Evolutionary conservation across 2,888 invertebrate species (phyloP).

Genomic region (Drosophila kokeensis): DNA sequence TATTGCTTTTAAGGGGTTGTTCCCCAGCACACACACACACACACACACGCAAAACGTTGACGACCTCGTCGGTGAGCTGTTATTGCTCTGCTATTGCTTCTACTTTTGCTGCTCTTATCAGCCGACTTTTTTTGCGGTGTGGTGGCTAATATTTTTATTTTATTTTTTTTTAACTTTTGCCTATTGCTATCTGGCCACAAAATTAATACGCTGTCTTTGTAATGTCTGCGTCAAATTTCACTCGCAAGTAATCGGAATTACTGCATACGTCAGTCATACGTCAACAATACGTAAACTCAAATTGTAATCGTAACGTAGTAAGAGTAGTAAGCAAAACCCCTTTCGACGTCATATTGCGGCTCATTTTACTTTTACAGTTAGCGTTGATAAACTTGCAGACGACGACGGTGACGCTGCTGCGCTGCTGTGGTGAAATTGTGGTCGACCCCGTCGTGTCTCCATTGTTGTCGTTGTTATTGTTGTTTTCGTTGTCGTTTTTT

Average conservation of each 20-base stretch:
- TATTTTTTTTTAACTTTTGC: conserved; percentile 48
- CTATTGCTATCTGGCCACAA: conserved; percentile 64
- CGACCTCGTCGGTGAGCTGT: conserved; percentile 39
- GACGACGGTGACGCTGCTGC: conserved; percentile 2
- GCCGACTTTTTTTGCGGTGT: conserved; percentile 47
- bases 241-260: conserved; percentile 9
- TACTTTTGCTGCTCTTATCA: conserved; percentile 57
- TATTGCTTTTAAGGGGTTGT: conserved; percentile 40
- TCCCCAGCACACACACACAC: conserved; percentile 1
- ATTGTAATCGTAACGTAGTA: conserved; percentile 32
- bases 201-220: conserved; percentile 39
- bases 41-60: conserved; percentile 9
- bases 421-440: conserved; percentile 54
- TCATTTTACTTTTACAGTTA: conserved; percentile 67
- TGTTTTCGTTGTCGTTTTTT: conserved; percentile 25
- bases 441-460: conserved; percentile 40
- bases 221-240: conserved; percentile 58
- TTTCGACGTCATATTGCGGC: conserved; percentile 63
- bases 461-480: conserved; percentile 12
- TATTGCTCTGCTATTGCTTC: conserved; percentile 4
- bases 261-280: background rate
- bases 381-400: conserved; percentile 38
- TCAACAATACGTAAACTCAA: conserved; percentile 19
- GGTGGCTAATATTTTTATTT: conserved; percentile 55
- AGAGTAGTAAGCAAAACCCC: background rate